Conservation (phyloP, 2,888 invertebrate genomes). For the Drosophila atripex region DNA sequence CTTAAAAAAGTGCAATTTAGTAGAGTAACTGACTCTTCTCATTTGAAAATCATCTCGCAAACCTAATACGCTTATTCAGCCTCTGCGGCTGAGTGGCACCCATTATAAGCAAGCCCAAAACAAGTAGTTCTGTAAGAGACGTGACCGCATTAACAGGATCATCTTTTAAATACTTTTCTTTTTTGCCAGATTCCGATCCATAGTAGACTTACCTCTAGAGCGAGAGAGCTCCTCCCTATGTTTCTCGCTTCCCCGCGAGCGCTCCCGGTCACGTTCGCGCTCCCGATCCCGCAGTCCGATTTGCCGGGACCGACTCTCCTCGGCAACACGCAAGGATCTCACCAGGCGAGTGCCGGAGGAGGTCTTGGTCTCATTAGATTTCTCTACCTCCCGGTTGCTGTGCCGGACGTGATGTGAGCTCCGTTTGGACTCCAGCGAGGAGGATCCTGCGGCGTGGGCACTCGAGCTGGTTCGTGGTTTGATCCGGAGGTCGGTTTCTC, state of each 20-base stretch:
- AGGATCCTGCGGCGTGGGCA: slow-evolving; percentile 18
- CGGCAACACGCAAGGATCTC: slow-evolving; percentile 62
- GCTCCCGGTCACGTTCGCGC: slow-evolving; percentile 57
- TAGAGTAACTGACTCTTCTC: slow-evolving; percentile 8
- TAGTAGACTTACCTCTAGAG: slow-evolving; percentile 67
- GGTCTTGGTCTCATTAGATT: slow-evolving; percentile 49
- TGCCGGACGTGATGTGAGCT: slow-evolving; percentile 71
- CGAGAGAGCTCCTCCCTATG: slow-evolving; percentile 67
- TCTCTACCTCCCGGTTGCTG: slow-evolving; percentile 53
- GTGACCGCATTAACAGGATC: slow-evolving; percentile 10
- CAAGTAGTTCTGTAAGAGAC: slow-evolving; percentile 75
- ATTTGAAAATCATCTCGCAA: slow-evolving; percentile 48
- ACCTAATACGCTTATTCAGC: slow-evolving; percentile 78
- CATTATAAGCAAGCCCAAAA: slow-evolving; percentile 81
- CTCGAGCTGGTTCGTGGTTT: slow-evolving; percentile 51
- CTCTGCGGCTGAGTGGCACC: slow-evolving; percentile 80
- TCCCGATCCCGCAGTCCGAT: slow-evolving; percentile 57
- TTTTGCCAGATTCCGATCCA: accelerated
- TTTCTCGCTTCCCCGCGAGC: slow-evolving; percentile 57
- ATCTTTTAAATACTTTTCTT: background rate
- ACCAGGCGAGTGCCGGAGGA: slow-evolving; percentile 57
- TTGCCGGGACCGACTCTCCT: slow-evolving; percentile 61
- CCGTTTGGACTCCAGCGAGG: slow-evolving; percentile 59
- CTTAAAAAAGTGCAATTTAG: slow-evolving; percentile 9
- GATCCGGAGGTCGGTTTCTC: slow-evolving; percentile 48